Conservation (phyloP, 30 jellyfish, hydroid and myxozoan species). For the Cassiopea xamachana region DNA sequence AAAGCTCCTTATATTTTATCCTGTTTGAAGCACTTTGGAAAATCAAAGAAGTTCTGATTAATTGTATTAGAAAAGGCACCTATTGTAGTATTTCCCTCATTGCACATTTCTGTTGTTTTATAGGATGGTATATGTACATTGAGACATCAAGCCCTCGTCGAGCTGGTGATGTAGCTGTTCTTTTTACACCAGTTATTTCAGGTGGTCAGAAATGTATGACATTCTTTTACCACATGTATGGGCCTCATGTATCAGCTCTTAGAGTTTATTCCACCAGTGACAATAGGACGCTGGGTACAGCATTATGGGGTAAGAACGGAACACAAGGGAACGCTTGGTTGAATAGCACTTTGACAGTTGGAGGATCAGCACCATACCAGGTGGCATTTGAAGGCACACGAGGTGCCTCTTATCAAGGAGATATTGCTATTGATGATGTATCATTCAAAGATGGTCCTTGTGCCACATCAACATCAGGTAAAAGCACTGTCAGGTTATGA, state of each 20-base stretch:
- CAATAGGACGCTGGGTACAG: constrained; percentile 59
- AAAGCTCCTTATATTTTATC: too few relatives aligned
- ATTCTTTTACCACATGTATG: constrained; percentile 93
- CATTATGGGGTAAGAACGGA: constrained; percentile 78
- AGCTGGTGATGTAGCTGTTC: constrained; percentile 81
- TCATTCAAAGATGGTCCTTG: constrained; percentile 71
- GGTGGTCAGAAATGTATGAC: constrained; percentile 81
- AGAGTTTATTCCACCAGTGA: constrained; percentile 61
- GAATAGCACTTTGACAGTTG: constrained; percentile 63
- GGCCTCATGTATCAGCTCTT: constrained; percentile 86
- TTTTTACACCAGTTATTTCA: constrained; percentile 64
- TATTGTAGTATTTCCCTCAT: too few relatives aligned
- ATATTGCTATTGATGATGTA: constrained; percentile 80
- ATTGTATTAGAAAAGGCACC: too few relatives aligned
- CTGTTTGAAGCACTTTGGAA: too few relatives aligned
- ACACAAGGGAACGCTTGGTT: constrained; percentile 88
- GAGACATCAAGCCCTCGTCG: constrained; percentile 81
- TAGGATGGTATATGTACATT: constrained; percentile 84
- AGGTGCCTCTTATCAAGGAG: constrained; percentile 81
- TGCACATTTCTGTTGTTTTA: too few relatives aligned
- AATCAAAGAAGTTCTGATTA: too few relatives aligned
- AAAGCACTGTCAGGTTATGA: too few relatives aligned
- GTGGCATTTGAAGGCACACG: constrained; percentile 80
- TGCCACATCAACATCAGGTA: constrained; percentile 36
- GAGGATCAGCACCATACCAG: constrained; percentile 57